Evolutionary conservation across 2,888 invertebrate species (phyloP).

Genomic region (Perizoma affinitatum): DNA sequence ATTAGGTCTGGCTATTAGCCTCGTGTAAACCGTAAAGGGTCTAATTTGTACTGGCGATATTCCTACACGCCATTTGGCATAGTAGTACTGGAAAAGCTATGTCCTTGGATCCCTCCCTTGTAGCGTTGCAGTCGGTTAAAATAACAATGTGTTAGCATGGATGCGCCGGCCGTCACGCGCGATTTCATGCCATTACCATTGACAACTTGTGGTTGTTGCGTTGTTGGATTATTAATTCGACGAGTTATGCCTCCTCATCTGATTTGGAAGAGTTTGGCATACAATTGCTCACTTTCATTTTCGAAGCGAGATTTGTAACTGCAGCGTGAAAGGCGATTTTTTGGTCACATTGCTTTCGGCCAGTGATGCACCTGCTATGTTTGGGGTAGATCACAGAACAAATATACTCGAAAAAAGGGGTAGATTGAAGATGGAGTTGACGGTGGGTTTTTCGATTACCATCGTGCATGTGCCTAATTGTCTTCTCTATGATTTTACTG

Average conservation of each 20-base stretch:
- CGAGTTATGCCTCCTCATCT: constrained; percentile 14
- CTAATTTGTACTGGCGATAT: too few species aligned
- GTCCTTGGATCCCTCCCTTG: constrained; percentile 6
- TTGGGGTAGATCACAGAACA: too few species aligned
- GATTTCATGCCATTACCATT: constrained; percentile 23
- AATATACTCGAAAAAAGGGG: too few species aligned
- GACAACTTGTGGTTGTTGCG: constrained; percentile 21
- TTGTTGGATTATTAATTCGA: constrained; percentile 18
- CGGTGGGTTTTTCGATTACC: too few species aligned
- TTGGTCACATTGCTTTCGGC: constrained; percentile 2
- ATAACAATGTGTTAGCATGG: constrained; percentile 14
- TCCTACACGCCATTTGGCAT: too few species aligned
- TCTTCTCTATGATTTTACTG: too few species aligned
- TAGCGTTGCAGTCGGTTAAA: constrained; percentile 5
- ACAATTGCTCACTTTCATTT: constrained; percentile 3
- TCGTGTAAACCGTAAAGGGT: too few species aligned
- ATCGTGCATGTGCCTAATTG: too few species aligned
- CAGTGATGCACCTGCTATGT: too few species aligned
- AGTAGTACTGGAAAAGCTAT: too few species aligned
- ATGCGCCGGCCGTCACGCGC: constrained; percentile 20
- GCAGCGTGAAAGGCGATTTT: background rate
- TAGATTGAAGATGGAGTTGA: too few species aligned
- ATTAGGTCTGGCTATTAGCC: too few species aligned
- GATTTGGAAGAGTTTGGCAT: constrained; percentile 30
- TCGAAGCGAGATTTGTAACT: background rate